These are phyloP conservation scores for Thymelicus sylvestris DNA, from an alignment of 2,888 invertebrate species.

Conservation along the genomic window DNA sequence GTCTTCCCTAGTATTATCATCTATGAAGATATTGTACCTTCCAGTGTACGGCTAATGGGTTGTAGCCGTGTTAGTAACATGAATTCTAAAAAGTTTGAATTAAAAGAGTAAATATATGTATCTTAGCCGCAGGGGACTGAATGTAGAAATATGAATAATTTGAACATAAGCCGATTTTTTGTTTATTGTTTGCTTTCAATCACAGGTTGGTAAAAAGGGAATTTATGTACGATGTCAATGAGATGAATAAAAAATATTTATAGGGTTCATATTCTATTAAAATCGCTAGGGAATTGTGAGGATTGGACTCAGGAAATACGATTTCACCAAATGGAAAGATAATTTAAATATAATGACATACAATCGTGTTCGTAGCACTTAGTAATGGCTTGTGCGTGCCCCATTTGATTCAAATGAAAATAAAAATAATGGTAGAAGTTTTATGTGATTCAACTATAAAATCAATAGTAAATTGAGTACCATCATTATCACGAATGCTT, in stretches of 20 bases:
- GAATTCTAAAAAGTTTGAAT: background rate
- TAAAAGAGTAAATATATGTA: slow-evolving; percentile 17
- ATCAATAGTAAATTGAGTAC: too few relatives aligned
- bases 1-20: too few relatives aligned
- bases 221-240: background rate
- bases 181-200: background rate
- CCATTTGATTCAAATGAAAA: too few relatives aligned
- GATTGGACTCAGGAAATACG: too few relatives aligned
- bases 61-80: background rate
- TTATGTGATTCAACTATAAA: too few relatives aligned
- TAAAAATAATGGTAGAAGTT: too few relatives aligned
- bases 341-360: too few relatives aligned
- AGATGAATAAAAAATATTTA: background rate
- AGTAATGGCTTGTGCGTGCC: too few relatives aligned
- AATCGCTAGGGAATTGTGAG: background rate
- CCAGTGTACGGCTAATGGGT: background rate
- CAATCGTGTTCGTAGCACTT: too few relatives aligned
- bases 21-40: background rate
- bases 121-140: slow-evolving; percentile 10
- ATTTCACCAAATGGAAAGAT: too few relatives aligned
- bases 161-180: background rate
- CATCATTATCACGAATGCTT: too few relatives aligned
- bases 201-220: background rate
- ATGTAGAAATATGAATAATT: background rate
- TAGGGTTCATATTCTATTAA: background rate